phyloP scores from a whole-genome alignment of 2,888 invertebrate species.

The Drosophila mulleri region DNA sequence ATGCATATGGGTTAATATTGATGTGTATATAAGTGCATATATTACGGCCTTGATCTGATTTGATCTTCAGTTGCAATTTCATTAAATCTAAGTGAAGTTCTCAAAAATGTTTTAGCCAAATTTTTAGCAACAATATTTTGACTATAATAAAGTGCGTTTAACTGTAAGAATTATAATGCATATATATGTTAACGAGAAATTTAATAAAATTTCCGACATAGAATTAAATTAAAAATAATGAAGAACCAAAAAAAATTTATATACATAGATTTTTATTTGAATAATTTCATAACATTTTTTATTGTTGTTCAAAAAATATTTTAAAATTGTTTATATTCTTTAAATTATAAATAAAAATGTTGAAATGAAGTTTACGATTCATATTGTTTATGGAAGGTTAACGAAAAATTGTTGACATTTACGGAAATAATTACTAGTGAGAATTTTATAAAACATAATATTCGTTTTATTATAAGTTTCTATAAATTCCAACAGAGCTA shows the following conservation, averaged over 20 bases:
- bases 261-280: background rate
- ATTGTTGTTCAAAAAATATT: background rate
- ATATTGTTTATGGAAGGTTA: too few relatives aligned
- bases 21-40: conserved; percentile 32
- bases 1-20: conserved; percentile 14
- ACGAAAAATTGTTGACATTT: background rate
- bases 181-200: conserved; percentile 18
- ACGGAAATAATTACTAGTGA: background rate
- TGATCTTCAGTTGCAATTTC: conserved; percentile 1
- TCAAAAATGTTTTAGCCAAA: conserved; percentile 22
- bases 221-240: conserved; percentile 18
- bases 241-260: background rate
- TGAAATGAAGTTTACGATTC: background rate
- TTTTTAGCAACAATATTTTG: conserved; percentile 19
- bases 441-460: background rate
- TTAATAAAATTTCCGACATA: conserved; percentile 18
- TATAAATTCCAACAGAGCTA: background rate
- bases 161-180: conserved; percentile 32
- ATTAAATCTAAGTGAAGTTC: background rate
- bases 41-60: conserved; percentile 18
- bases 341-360: background rate
- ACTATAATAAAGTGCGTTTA: conserved; percentile 14
- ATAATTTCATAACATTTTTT: background rate
- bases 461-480: background rate
- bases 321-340: background rate